Conservation (phyloP, 1,140 invertebrate genomes). For the Nasonia vitripennis region DNA sequence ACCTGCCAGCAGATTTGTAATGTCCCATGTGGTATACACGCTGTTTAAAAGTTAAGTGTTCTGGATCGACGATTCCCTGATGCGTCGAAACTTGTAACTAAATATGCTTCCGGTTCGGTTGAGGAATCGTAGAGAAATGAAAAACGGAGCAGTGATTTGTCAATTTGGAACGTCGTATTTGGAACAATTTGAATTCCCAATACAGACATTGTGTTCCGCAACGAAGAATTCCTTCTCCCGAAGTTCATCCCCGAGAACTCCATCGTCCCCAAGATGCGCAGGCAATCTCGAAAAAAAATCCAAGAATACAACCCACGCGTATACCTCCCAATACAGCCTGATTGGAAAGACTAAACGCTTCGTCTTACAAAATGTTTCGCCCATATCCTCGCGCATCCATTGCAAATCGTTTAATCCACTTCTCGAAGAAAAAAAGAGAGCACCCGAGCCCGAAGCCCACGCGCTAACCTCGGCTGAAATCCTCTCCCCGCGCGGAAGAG, state of each 20-base stretch:
- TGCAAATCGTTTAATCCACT: constrained; percentile 40
- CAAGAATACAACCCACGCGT: background rate
- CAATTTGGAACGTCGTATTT: too few species aligned
- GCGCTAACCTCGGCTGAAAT: background rate
- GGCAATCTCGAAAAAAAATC: background rate
- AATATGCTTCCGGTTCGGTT: too few species aligned
- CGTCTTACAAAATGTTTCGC: background rate
- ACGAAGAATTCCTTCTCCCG: background rate
- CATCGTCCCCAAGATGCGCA: background rate
- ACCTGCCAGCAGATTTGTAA: background rate
- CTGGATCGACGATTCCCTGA: background rate
- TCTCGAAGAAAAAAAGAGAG: background rate
- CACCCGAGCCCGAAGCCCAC: background rate
- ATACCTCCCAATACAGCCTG: background rate
- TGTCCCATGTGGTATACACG: background rate
- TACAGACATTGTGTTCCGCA: too few species aligned
- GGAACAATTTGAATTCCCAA: too few species aligned
- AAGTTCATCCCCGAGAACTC: background rate
- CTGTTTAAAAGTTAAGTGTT: constrained; percentile 3
- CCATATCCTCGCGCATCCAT: background rate
- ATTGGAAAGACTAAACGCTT: constrained; percentile 10
- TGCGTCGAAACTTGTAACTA: too few species aligned
- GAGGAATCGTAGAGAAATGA: too few species aligned
- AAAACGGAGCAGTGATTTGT: too few species aligned
- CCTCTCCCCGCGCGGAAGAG: background rate